These are phyloP conservation scores for Botia kubotai DNA, from an alignment of 2,797 vertebrate species.

Conservation along the genomic window DNA sequence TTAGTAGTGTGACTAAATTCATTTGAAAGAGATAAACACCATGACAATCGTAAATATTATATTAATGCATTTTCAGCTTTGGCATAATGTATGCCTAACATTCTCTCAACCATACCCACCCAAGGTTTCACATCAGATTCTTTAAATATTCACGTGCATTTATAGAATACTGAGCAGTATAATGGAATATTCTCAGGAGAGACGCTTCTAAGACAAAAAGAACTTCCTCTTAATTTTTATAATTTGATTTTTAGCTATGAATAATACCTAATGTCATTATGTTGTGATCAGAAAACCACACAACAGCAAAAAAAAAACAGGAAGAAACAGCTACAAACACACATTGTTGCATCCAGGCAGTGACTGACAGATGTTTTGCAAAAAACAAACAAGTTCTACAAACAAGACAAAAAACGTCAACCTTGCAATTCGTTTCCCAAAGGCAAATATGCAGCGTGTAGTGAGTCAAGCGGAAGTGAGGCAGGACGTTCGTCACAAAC, in stretches of 20 bases:
- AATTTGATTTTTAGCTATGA: conserved; percentile 72
- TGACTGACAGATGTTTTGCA: conserved; percentile 61
- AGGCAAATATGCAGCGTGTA: conserved; percentile 42
- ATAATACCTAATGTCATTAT: conserved; percentile 77
- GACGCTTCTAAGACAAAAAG: conserved; percentile 58
- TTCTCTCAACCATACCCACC: neutral
- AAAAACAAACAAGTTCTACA: conserved; percentile 56
- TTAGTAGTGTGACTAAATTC: conserved; percentile 1
- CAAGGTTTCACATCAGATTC: neutral
- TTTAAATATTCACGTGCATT: neutral
- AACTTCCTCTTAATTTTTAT: conserved; percentile 72
- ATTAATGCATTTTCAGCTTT: conserved; percentile 7
- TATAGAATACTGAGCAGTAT: conserved; percentile 31
- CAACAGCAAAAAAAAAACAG: conserved; percentile 68
- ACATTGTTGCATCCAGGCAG: conserved; percentile 69
- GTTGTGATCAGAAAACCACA: conserved; percentile 67
- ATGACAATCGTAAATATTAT: neutral
- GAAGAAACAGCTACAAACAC: conserved; percentile 78
- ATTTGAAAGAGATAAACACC: conserved; percentile 18
- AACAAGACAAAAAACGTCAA: conserved; percentile 51
- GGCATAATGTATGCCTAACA: conserved; percentile 13
- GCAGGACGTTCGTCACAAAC: conserved; percentile 73
- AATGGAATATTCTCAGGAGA: conserved; percentile 1
- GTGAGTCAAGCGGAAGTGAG: conserved; percentile 63
- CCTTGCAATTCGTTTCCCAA: conserved; percentile 51